Evolutionary conservation across 2,888 invertebrate species (phyloP), one percentile per base, ranked within the genome.

Genomic region (Ophonus ardosiacus): DNA sequence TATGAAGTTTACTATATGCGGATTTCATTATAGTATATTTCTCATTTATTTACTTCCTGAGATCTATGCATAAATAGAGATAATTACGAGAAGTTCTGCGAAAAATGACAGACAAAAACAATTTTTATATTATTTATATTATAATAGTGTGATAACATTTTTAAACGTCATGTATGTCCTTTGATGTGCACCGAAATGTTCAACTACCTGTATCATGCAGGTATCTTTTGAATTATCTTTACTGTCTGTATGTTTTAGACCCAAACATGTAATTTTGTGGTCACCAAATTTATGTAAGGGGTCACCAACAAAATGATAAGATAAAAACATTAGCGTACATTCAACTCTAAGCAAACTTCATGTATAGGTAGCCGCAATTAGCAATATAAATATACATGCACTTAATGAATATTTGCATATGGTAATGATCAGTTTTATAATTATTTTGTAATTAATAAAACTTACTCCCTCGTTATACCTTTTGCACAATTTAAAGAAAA

Each of bases 191-290:
- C 71, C 71, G 71, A 74, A 74, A 74, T 74, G 71, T 74, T 74
- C 71, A 74, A 74, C 71, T 74, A 74, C 71, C 68, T 68, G 68
- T 68, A 68, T 68, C 71, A 74, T 43, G 43, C 71, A 74, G 71
- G 71, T 74, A 74, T 74, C 71, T 74, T 74, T 74, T 18, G 43
- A 74, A 74, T 74, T 74, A 74, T 74, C 71, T 74, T 74, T 74
- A 74, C 71, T 74, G 71, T 74, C 71, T 74, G 71, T 74, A 38
- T 68, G 68, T 68, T 68, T 74, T 74, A 74, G 71, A 74, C 71
- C 17, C 71, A 74, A 74, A 74, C 71, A 74, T 74, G 71, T 74
- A 74, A 74, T 74, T 74, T 74, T 43, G 71, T 74, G 43, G 43
- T 43, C 71, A 74, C 71, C 71, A 40, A 74, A 74, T 74, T 74